Base-by-base conservation (phyloP, 2,113 vertebrate genomes). In the Galeopterus variegatus region DNA sequence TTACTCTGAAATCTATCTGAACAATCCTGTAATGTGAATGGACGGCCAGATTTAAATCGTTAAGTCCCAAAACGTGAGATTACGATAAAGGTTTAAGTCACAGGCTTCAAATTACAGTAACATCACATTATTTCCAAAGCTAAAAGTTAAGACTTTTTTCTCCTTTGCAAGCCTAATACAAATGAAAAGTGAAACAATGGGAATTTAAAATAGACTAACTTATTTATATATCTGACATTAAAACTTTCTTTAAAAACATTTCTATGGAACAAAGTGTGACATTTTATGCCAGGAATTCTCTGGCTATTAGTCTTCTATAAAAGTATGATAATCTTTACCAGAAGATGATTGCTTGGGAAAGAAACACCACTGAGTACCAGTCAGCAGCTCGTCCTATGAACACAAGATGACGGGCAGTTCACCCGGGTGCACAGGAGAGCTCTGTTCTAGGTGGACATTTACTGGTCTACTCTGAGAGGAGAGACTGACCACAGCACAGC, bases 401-500 rank as follows among this genome's bases (percentile, higher is more conserved):
- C 0, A 60, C 21, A 31, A 88, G 54, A 72, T 9, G 28, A 54
- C 31, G 65, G 41, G 31, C 83, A 79, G 94, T 75, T 56, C 26
- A 64, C 95, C 69, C 23, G 5, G 1, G 9, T 64, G 83, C 82
- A 0, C 0, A 70, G 50, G 54, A 1, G 1, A 45, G 90, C 90
- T 96, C 45, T 9, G 77, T 96, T 96, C 83, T 48, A 60, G 65
- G 62, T 5, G 70, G 75, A 97, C 82, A 75, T 48, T 24, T 41
- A 86, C 28, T 45, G 58, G 52, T 36, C 87, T 97, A 72, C 41
- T 56, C 89, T 91, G 76, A 76, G 62, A 97, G 84, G 80, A 93
- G 52, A 89, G 92, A 88, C 60, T 90, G 93, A 86, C 0, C 89
- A 8, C 5, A 67, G 60, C 70, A 80, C 87, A 60, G 93, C 81